Conservation (phyloP, 2,888 invertebrate species). For the Drosophila anomelani region DNA sequence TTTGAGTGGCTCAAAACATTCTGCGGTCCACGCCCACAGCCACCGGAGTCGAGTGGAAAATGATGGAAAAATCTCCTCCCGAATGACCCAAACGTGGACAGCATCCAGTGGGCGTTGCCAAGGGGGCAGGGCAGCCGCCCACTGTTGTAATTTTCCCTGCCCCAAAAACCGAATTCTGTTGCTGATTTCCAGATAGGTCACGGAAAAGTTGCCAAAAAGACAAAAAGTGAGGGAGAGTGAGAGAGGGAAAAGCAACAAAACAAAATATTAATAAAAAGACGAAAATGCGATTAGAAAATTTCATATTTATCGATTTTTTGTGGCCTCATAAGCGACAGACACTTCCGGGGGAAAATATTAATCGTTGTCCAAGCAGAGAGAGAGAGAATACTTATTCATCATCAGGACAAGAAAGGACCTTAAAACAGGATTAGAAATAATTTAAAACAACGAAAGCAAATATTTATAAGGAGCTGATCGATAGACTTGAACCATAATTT, state of each 20-base stretch:
- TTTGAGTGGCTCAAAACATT: conserved; percentile 80
- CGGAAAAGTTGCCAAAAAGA: conserved; percentile 51
- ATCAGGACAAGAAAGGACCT: not conserved
- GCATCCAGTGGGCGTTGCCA: conserved; percentile 25
- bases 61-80: conserved; percentile 6
- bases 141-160: conserved; percentile 10
- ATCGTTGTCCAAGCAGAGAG: not conserved
- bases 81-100: conserved; percentile 44
- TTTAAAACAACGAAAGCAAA: not conserved
- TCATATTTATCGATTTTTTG: conserved; percentile 36
- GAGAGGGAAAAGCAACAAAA: not conserved
- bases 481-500: too few species aligned
- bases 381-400: not conserved
- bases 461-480: not conserved
- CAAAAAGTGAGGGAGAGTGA: too few species aligned
- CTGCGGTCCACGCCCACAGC: conserved; percentile 65
- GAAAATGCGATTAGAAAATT: conserved; percentile 28
- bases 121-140: not conserved
- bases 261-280: not conserved
- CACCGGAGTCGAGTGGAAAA: conserved; percentile 24
- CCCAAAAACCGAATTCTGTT: conserved; percentile 23
- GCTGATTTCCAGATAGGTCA: conserved; percentile 83
- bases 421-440: not conserved
- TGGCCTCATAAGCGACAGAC: conserved; percentile 5
- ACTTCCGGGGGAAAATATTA: conserved; percentile 5